Evolutionary conservation across 2,113 vertebrate genomes (phyloP).

Genomic region (Platysteira castanea): DNA sequence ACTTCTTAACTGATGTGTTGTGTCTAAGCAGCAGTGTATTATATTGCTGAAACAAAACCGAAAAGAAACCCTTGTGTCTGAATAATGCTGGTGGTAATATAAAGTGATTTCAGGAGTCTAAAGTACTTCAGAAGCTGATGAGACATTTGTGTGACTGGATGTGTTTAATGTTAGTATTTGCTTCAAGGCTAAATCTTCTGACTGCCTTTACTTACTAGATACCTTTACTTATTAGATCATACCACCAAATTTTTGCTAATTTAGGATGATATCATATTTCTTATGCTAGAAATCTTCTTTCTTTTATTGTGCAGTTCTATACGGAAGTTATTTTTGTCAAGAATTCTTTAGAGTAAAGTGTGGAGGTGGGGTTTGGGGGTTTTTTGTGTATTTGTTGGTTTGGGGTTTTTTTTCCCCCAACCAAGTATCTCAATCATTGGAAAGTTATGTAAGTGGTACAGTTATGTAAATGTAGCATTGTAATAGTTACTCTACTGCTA

Average conservation of each 20-base stretch:
- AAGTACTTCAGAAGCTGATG: not conserved
- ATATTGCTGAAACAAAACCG: not conserved
- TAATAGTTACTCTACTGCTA: not conserved
- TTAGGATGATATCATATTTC: not conserved
- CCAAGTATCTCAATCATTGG: not conserved
- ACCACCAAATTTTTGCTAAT: not conserved
- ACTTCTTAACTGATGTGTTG: not conserved
- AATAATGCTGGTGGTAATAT: not conserved
- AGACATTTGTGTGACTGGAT: not conserved
- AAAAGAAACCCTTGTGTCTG: not conserved
- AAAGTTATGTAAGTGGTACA: not conserved
- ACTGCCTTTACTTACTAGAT: not conserved
- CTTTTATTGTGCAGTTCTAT: not conserved
- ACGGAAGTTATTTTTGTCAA: not conserved
- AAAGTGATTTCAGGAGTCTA: not conserved
- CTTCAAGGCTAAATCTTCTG: not conserved
- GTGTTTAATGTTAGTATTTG: not conserved
- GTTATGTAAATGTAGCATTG: not conserved
- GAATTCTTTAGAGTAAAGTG: not conserved
- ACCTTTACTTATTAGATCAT: not conserved
- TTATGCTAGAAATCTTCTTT: not conserved
- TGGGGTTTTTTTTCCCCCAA: accelerated
- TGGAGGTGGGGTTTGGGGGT: accelerated
- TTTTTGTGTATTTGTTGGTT: not conserved
- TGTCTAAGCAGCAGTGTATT: not conserved